phyloP scores from a whole-genome alignment of 2,888 invertebrate genomes.

The Sabellastarte sp. region DNA sequence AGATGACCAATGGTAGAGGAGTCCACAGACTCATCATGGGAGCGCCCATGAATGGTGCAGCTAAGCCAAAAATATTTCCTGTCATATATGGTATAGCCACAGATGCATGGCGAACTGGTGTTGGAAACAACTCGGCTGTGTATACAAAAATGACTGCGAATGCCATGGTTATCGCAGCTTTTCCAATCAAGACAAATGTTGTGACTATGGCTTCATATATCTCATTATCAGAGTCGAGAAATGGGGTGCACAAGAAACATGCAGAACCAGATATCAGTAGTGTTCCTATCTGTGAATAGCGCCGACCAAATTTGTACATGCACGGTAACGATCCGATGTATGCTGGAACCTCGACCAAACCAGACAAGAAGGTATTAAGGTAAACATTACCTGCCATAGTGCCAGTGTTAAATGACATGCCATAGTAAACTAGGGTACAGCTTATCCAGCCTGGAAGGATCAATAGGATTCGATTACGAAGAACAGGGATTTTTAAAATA shows the following conservation, averaged over 20 bases:
- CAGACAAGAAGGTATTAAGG: neutral
- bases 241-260: neutral
- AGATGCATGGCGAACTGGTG: neutral
- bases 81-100: neutral
- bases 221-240: neutral
- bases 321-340: neutral
- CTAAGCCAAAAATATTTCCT: neutral
- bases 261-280: neutral
- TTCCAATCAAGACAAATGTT: neutral
- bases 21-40: neutral
- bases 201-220: neutral
- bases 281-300: neutral
- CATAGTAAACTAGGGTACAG: neutral
- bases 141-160: neutral
- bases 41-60: neutral
- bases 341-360: neutral
- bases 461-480: neutral
- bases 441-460: neutral
- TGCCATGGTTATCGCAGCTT: neutral
- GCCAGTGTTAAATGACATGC: neutral
- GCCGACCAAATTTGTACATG: neutral
- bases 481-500: neutral
- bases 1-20: neutral
- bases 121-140: constrained; percentile 2
- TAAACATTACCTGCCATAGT: neutral